phyloP scores from a whole-genome alignment of 2,113 vertebrate genomes.

The Alethe castanea region DNA sequence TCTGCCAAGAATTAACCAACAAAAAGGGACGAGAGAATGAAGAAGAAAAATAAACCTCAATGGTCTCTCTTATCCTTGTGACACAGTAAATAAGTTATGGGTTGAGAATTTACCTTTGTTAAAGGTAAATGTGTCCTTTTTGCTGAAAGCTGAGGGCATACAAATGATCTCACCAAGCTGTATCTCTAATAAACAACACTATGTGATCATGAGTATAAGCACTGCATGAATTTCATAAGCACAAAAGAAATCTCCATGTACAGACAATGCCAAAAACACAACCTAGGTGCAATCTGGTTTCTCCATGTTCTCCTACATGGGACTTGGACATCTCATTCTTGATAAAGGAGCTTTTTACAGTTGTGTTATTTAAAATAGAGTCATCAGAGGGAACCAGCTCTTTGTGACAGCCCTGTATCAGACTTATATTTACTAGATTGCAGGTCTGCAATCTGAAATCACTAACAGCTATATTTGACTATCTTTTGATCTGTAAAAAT shows the following conservation, averaged over 20 bases:
- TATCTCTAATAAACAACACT: neutral
- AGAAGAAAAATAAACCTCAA: neutral
- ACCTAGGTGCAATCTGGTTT: neutral
- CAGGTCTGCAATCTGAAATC: neutral
- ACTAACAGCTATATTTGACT: neutral
- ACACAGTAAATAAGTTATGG: neutral
- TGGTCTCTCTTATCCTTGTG: neutral
- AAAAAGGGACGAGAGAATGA: neutral
- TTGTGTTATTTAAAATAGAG: neutral
- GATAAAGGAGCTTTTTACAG: neutral
- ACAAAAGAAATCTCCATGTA: neutral
- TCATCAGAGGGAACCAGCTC: neutral
- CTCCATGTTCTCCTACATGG: neutral
- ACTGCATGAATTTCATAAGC: neutral
- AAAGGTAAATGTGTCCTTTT: neutral
- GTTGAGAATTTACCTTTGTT: neutral
- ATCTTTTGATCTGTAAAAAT: neutral
- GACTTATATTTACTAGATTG: neutral
- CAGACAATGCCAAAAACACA: neutral
- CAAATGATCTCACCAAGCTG: neutral
- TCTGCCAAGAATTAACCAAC: neutral
- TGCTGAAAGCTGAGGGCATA: neutral
- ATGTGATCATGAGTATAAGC: neutral
- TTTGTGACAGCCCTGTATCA: neutral
- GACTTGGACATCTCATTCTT: neutral